Percentiles rank a stretch among this genome's conserved stretches.
phyloP scores from a whole-genome alignment of 2,113 vertebrate species.

The Lates calcarifer region DNA sequence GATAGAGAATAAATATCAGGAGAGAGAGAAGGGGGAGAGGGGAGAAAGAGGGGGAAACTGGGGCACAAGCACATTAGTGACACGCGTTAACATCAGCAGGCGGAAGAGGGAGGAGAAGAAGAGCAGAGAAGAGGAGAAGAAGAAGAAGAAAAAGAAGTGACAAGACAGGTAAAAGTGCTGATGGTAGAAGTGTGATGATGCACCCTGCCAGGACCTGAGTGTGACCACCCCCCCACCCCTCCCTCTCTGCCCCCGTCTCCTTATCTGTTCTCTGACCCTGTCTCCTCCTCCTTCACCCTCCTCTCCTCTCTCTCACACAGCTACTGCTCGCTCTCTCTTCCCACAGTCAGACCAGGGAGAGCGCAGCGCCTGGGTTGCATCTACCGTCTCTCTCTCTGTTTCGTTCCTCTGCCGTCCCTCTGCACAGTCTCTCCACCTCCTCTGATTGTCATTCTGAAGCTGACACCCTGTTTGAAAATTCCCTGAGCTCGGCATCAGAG shows the following conservation, averaged over 20 bases:
- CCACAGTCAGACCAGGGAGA: conserved; percentile 65
- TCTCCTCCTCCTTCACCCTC: conserved; percentile 52
- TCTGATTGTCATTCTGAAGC: conserved; percentile 60
- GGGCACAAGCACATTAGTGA: conserved; percentile 64
- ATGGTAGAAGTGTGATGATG: conserved; percentile 59
- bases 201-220: conserved; percentile 49
- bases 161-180: conserved; percentile 59
- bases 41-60: conserved; percentile 51
- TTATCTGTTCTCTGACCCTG: conserved; percentile 63
- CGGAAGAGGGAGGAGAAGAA: conserved; percentile 22
- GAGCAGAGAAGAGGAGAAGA: too few relatives aligned
- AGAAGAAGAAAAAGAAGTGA: conserved; percentile 51
- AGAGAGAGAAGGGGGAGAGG: conserved; percentile 19
- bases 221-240: conserved; percentile 13
- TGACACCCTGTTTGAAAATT: conserved; percentile 26
- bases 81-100: conserved; percentile 53
- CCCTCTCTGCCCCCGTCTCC: conserved; percentile 47
- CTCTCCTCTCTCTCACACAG: conserved; percentile 21
- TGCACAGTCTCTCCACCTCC: conserved; percentile 62
- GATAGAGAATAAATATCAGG: conserved; percentile 34
- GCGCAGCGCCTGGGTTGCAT: conserved; percentile 58
- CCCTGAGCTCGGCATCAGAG: conserved; percentile 33
- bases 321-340: conserved; percentile 33
- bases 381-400: conserved; percentile 56
- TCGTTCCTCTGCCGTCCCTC: conserved; percentile 48